Percentiles rank a stretch among this genome's conserved stretches.
Evolutionary conservation across 1,140 invertebrate genomes (phyloP).

Genomic region (Zaprionus taronus): DNA sequence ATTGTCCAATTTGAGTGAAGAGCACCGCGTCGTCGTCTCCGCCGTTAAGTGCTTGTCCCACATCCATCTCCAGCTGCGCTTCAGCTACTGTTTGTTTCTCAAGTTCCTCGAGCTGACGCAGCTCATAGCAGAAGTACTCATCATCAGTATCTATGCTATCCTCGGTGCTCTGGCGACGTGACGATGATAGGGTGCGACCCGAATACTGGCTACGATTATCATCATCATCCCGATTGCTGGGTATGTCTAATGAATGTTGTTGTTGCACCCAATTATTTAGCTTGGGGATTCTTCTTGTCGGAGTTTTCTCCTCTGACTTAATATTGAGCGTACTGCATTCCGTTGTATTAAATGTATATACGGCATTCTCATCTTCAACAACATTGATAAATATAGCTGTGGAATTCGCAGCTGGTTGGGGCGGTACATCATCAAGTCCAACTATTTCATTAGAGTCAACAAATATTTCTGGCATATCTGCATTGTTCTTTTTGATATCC

Average conservation of each 20-base stretch:
- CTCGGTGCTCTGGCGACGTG: slow-evolving; percentile 94
- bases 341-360: background rate
- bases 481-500: slow-evolving; percentile 40
- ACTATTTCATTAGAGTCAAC: slow-evolving; percentile 26
- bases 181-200: slow-evolving; percentile 93
- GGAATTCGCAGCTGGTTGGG: background rate
- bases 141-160: slow-evolving; percentile 97
- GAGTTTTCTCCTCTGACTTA: background rate
- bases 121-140: slow-evolving; percentile 96
- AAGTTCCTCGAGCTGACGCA: slow-evolving; percentile 93
- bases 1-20: slow-evolving; percentile 75
- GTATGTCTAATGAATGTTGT: slow-evolving; percentile 91
- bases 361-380: background rate
- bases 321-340: background rate
- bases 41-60: background rate
- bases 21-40: slow-evolving; percentile 79
- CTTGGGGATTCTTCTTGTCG: background rate
- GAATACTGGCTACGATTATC: slow-evolving; percentile 94
- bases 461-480: slow-evolving; percentile 33
- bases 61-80: slow-evolving; percentile 86
- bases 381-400: background rate
- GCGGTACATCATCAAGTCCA: background rate
- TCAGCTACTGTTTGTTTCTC: slow-evolving; percentile 87
- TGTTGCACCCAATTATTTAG: slow-evolving; percentile 79
- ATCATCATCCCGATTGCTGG: slow-evolving; percentile 89